These are phyloP conservation scores for Cydia amplana DNA, from an alignment of 1,140 invertebrate species.

Conservation along the genomic window DNA sequence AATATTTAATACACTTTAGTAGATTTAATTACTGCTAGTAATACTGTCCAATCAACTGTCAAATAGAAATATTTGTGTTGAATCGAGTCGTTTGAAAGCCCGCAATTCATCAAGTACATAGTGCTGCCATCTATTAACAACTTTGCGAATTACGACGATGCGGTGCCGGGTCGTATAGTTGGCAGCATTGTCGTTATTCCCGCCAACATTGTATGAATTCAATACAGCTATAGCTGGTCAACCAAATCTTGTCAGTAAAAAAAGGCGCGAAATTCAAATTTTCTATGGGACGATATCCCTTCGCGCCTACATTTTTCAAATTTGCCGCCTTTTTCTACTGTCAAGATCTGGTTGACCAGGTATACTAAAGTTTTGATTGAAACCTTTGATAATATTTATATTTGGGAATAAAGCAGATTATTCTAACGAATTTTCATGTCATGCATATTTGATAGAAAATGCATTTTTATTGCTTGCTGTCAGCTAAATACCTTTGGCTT, in stretches of 20 bases:
- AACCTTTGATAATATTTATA: neutral
- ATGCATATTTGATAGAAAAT: neutral
- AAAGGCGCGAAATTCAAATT: too few species aligned
- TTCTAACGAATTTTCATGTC: neutral
- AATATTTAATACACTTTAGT: constrained; percentile 35
- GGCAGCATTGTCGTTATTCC: constrained; percentile 33
- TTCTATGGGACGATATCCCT: too few species aligned
- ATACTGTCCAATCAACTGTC: constrained; percentile 47
- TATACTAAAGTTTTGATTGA: neutral
- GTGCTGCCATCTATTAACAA: constrained; percentile 54
- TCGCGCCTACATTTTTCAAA: too few species aligned
- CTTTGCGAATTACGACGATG: neutral
- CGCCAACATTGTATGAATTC: constrained; percentile 2
- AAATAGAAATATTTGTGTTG: constrained; percentile 48
- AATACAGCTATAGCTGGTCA: too few species aligned
- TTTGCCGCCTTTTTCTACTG: too few species aligned
- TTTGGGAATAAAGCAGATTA: neutral
- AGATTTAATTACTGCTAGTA: constrained; percentile 40
- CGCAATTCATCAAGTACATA: constrained; percentile 46
- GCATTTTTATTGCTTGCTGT: neutral
- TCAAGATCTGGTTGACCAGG: too few species aligned
- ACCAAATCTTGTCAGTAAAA: too few species aligned
- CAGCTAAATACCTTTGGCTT: too few species aligned
- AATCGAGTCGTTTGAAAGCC: constrained; percentile 57
- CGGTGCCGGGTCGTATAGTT: neutral